Percentiles rank a stretch among this genome's conserved stretches.
Conservation (phyloP, 2,888 invertebrate genomes). For the Ecdyonurus torrentis region DNA sequence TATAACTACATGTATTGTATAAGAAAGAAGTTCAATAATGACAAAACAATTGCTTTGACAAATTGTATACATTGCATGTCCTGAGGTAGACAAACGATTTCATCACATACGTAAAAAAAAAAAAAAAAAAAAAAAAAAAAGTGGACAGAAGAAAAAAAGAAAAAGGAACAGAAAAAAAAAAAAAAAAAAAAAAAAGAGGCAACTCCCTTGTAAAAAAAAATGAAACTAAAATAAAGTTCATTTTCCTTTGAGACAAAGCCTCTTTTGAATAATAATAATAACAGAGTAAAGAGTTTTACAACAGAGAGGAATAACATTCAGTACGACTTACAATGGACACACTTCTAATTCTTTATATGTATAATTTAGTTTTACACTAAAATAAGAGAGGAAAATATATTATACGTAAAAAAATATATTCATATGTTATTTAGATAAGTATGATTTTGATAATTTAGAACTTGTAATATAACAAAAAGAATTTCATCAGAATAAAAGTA, state of each 20-base stretch:
- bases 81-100: too few species aligned
- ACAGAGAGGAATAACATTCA: not conserved
- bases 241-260: not conserved
- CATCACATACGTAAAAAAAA: too few species aligned
- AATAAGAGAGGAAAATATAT: not conserved
- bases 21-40: too few species aligned
- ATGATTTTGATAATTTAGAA: too few species aligned
- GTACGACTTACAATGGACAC: not conserved
- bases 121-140: not conserved
- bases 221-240: not conserved
- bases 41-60: too few species aligned
- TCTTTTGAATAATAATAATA: not conserved
- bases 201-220: too few species aligned
- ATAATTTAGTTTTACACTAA: not conserved
- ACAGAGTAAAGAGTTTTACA: not conserved
- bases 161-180: not conserved
- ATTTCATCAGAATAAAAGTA: too few species aligned
- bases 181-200: not conserved
- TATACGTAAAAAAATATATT: not conserved
- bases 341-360: not conserved
- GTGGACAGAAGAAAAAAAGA: not conserved
- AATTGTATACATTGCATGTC: too few species aligned
- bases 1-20: too few species aligned
- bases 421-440: not conserved
- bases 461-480: too few species aligned